phyloP scores from a whole-genome alignment of 2,888 invertebrate species.

The Calliscelio sp. region DNA sequence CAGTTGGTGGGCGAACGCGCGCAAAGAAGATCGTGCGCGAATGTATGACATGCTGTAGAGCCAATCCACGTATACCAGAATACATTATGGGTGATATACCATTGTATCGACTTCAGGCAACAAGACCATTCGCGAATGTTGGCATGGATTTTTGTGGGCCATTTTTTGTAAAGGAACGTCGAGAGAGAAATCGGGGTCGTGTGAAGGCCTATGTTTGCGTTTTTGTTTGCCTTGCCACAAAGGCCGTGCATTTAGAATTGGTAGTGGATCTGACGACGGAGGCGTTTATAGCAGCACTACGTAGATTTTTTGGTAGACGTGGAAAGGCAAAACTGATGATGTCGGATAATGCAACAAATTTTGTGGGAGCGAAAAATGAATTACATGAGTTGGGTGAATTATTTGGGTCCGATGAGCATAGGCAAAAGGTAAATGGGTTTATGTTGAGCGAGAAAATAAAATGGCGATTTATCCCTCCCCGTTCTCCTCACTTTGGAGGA shows the following conservation, averaged over 20 bases:
- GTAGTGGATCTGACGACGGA: conserved; percentile 73
- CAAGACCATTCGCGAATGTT: conserved; percentile 74
- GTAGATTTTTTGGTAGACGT: conserved; percentile 62
- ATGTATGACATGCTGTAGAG: conserved; percentile 71
- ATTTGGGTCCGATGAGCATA: background rate
- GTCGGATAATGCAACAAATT: conserved; percentile 73
- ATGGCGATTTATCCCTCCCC: conserved; percentile 31
- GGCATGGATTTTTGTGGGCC: conserved; percentile 79
- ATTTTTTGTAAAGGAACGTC: conserved; percentile 68
- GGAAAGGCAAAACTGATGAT: conserved; percentile 50
- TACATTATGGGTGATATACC: conserved; percentile 79
- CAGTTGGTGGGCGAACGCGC: conserved; percentile 14
- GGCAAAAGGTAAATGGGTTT: background rate
- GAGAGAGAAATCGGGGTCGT: conserved; percentile 55
- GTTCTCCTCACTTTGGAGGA: conserved; percentile 39
- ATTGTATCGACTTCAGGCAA: conserved; percentile 66
- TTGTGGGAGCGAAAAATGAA: conserved; percentile 71
- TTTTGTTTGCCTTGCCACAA: conserved; percentile 77
- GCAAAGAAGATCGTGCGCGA: conserved; percentile 36
- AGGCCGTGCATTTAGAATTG: conserved; percentile 78
- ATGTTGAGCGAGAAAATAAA: background rate
- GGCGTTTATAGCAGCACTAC: conserved; percentile 66
- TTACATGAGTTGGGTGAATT: conserved; percentile 47
- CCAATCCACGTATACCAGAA: conserved; percentile 48
- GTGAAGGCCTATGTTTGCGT: conserved; percentile 74